Conservation (phyloP, 1,140 invertebrate genomes). For the Maconellicoccus hirsutus region DNA sequence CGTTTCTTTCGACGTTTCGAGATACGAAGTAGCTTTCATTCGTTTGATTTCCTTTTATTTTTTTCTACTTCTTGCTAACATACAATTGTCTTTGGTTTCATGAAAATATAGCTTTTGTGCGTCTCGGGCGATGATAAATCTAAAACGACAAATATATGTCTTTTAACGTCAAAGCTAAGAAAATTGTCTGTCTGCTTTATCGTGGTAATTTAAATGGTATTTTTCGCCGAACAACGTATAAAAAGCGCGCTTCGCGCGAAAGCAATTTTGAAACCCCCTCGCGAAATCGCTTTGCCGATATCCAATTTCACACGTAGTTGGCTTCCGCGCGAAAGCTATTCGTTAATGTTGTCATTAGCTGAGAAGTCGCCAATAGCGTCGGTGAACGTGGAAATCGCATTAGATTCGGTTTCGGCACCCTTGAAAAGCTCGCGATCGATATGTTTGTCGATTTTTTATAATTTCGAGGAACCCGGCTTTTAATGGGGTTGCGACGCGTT, state of each 20-base stretch:
- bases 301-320: constrained; percentile 4
- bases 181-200: not conserved
- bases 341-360: not conserved
- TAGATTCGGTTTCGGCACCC: not conserved
- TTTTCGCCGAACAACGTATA: no score
- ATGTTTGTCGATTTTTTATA: not conserved
- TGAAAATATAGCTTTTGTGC: no score
- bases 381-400: not conserved
- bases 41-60: no score
- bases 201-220: not conserved
- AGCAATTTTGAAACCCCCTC: not conserved
- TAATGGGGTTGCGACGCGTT: no score
- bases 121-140: not conserved
- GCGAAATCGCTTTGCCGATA: not conserved
- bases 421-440: not conserved
- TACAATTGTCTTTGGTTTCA: no score
- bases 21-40: no score
- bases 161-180: not conserved
- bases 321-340: not conserved
- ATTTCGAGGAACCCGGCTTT: no score
- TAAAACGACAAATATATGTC: not conserved
- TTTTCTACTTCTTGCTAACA: no score
- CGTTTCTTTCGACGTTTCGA: no score
- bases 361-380: not conserved
- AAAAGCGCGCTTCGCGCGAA: not conserved